These are phyloP conservation scores for Riparia riparia DNA, from an alignment of 2,113 vertebrate species.

Conservation along the genomic window DNA sequence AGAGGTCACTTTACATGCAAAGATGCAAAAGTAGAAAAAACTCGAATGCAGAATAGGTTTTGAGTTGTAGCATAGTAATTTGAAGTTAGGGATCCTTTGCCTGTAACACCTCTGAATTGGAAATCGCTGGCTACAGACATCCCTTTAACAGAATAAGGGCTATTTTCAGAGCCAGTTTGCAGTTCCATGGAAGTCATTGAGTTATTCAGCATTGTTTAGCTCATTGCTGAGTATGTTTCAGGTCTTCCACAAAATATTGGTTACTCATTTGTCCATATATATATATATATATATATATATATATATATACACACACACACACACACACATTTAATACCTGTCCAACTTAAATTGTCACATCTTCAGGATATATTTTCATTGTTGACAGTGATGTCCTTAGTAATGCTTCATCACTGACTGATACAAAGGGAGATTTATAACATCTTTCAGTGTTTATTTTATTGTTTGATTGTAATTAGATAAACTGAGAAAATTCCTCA, in stretches of 20 bases:
- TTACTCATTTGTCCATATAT: neutral
- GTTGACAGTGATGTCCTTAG: neutral
- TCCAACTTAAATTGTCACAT: neutral
- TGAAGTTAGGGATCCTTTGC: neutral
- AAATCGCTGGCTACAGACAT: neutral
- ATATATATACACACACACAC: accelerated
- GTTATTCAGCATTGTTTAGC: neutral
- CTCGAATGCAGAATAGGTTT: neutral
- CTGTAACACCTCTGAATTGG: neutral
- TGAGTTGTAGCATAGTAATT: neutral
- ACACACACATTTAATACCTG: accelerated
- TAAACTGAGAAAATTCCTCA: neutral
- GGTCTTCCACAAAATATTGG: neutral
- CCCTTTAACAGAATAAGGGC: neutral
- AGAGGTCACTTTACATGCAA: neutral
- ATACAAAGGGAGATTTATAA: neutral
- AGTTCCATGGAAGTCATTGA: neutral
- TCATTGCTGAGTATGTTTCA: neutral
- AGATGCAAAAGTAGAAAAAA: neutral
- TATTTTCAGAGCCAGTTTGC: neutral
- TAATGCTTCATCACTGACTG: neutral
- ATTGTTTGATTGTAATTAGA: neutral
- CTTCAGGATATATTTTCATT: neutral
- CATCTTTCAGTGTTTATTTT: accelerated
- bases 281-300: too few species aligned